phyloP scores from a whole-genome alignment of 1,140 invertebrate genomes.

The Camponotus pennsylvanicus region DNA sequence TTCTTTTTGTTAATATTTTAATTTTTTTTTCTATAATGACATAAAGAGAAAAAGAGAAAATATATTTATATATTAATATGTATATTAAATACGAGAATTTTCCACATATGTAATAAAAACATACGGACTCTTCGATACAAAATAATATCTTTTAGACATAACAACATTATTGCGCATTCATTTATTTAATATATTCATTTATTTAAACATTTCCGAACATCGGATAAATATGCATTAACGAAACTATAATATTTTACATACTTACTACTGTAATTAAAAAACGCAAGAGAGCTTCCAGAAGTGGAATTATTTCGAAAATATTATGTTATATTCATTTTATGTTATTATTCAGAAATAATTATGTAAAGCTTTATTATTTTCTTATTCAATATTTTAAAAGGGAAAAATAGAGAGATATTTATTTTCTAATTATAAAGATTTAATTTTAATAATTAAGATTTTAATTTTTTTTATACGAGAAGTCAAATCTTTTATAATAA shows the following conservation, averaged over 20 bases:
- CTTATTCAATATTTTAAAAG: neutral
- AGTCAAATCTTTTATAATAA: too few relatives aligned
- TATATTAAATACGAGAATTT: too few relatives aligned
- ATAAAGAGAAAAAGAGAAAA: too few relatives aligned
- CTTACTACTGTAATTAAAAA: slow-evolving; percentile 18
- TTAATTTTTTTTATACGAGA: neutral
- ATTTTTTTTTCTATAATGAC: too few relatives aligned
- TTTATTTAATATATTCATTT: slow-evolving; percentile 18
- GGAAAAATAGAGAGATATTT: neutral
- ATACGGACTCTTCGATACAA: neutral
- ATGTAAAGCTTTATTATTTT: neutral
- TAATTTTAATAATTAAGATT: too few relatives aligned
- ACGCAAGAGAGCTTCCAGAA: neutral
- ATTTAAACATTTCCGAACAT: slow-evolving; percentile 22
- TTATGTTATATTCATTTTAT: neutral
- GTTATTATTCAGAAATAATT: too few relatives aligned
- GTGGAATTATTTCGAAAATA: neutral
- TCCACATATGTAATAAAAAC: too few relatives aligned
- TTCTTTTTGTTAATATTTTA: too few relatives aligned
- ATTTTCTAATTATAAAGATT: neutral
- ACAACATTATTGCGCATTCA: neutral
- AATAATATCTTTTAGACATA: neutral
- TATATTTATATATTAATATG: too few relatives aligned
- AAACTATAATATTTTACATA: slow-evolving; percentile 15
- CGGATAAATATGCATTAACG: slow-evolving; percentile 4